Base-by-base conservation (phyloP, 1,140 invertebrate genomes). In the Drosophila bipectinata region DNA sequence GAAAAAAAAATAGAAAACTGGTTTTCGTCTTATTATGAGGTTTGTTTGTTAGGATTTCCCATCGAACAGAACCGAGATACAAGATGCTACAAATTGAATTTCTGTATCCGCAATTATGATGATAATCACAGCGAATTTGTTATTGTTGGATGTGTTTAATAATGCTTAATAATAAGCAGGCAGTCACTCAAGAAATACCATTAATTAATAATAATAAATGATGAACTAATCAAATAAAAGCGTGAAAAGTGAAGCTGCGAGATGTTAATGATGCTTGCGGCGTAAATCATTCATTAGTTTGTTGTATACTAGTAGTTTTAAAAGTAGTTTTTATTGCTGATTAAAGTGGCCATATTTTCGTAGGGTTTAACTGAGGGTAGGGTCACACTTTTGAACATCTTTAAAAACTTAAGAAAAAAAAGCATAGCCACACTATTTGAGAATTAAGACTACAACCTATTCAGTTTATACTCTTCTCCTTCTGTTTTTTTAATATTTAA, bases 161-260 rank as follows among this genome's bases (percentile, higher is more conserved):
- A 66, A 75, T 53, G 53, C 26, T 61, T 61, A 72, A 73, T 44
- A 74, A 63, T 57, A 64, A 53, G 53, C 21, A 26, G 6, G 24
- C 56, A 44, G 45, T 6, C 63, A 53, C 45, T 64, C 61, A 45
- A 53, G 48, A 59, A 79, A 61, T 54, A 39, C 67, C 59, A 82
- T 76, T 87, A 88, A 87, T 88, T 79, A 77, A 83, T 77, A 79
- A 79, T 76, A 87, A 87, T 88, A 83, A 87, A 87, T 79, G 79
- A 88, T 79, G 72, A 88, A 77, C 85, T 67, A 79, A 88, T 87
- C 83, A 88, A 88, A 87, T 87, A 79, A 71, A 88, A 79, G 83
- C 83, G 83, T 87, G 83, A 88, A 88, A 87, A 88, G 79, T 88
- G 52, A 82, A 72, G 58, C 52, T 62, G 49, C 30, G 48, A 37